A percentile compares a stretch with the other conserved stretches of the same genome.
These are phyloP conservation scores for Perccottus glenii DNA, from an alignment of 2,113 vertebrate genomes.

Conservation along the genomic window DNA sequence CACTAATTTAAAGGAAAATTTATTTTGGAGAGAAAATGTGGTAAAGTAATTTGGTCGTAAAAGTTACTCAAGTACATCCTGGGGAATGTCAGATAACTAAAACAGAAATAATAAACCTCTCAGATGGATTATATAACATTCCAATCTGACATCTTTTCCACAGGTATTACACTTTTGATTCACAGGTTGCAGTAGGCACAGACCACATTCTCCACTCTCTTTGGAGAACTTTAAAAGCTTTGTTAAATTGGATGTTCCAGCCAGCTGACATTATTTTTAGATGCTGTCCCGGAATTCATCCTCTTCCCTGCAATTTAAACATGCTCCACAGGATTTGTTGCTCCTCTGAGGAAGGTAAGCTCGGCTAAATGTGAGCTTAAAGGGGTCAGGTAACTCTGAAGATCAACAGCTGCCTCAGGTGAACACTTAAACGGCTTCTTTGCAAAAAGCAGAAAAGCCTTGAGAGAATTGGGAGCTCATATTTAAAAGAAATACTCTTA, in stretches of 20 bases:
- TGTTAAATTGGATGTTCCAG: slow-evolving; percentile 25
- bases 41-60: too few relatives aligned
- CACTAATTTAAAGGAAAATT: too few relatives aligned
- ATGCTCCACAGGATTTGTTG: slow-evolving; percentile 37
- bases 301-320: slow-evolving; percentile 3
- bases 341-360: slow-evolving; percentile 38
- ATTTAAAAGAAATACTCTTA: slow-evolving; percentile 30
- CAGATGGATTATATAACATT: background rate
- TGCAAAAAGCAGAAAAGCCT: slow-evolving; percentile 17
- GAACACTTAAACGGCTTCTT: slow-evolving; percentile 20
- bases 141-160: background rate
- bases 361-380: slow-evolving; percentile 44
- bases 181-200: background rate
- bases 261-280: slow-evolving; percentile 32
- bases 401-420: slow-evolving; percentile 41
- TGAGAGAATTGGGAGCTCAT: slow-evolving; percentile 32
- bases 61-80: too few relatives aligned
- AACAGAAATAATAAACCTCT: background rate
- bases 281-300: slow-evolving; percentile 11
- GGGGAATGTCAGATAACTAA: background rate
- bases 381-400: slow-evolving; percentile 43
- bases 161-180: slow-evolving; percentile 28
- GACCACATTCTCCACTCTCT: slow-evolving; percentile 19
- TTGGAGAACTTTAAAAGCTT: slow-evolving; percentile 25
- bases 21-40: too few relatives aligned